Base-by-base conservation (phyloP, 2,888 invertebrate genomes). In the Hyles lineata region DNA sequence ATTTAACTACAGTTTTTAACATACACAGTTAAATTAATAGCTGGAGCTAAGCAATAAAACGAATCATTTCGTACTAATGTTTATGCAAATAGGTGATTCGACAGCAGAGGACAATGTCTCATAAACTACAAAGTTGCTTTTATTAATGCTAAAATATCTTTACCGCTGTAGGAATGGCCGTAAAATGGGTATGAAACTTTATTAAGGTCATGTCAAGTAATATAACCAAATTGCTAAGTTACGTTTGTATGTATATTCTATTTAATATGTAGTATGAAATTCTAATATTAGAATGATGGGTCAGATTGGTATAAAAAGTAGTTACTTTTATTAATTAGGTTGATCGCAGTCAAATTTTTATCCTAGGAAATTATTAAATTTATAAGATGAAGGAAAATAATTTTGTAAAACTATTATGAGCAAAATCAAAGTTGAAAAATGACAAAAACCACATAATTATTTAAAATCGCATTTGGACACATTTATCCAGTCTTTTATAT, bases 121-220 rank as follows among this genome's bases (percentile, higher is more conserved):
- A 67, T 72, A 72, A 72, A 72, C 62, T 62, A 55, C 67, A 43
- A 72, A 55, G 63, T 67, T 58, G 63, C 72, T 72, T 72, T 67
- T 72, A 67, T 72, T 63, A 72, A 72, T 35, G 35, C 58, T 67
- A 35, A 58, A 67, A 67, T 72, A 67, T 67, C 62, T 72, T 72
- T 67, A 72, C 63, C 61, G 67, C 21, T 72, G 67, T 72, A 32
- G 35, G n/a, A 72, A 58, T 35, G 63, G 67, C 35, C 43, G 43
- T 72, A 58, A 72, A 67, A 72, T 58, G 32, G 21, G 58, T 67
- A 63, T 67, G 35, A 35, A 72, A 50, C 72, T 63, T 67, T 63
- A 72, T 72, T 72, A 72, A 59, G 61, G 43, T 11, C 63, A 63
- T 32, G 21, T 60, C 43, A 63, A 60, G 61, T 29, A 52, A n/a